Base-by-base conservation (phyloP, 2,888 invertebrate genomes). In the Erannis defoliaria region DNA sequence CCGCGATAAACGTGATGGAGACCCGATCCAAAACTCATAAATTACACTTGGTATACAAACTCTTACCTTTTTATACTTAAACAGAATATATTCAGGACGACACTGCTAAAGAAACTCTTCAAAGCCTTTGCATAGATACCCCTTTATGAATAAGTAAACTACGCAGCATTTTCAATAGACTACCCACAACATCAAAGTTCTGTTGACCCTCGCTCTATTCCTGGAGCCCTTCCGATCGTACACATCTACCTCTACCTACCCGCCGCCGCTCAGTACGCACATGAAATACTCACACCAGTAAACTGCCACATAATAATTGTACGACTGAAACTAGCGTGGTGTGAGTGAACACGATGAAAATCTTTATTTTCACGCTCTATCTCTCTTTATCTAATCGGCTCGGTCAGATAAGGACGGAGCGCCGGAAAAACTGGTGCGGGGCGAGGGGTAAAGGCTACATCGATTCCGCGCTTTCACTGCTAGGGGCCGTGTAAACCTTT, bases 311-410 rank as follows among this genome's bases (percentile, higher is more conserved):
- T 84, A 77, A 85, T 84, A 76, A 81, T 79, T 76, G 76, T 83
- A 82, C 80, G 76, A 76, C 85, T 85, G 82, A 85, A 87, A 86
- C 84, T 83, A 78, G 74, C 76, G 66, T 77, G 81, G 91, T 92
- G 92, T 91, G 90, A 84, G 93, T 92, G 90, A 90, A 92, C 92
- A 92, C 93, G 93, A 92, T 93, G 93, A 93, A 93, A 93, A 93
- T 93, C 93, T 93, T 93, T 93, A 93, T 93, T 93, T 93, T 93
- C 91, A 93, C 92, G 92, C 92, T 93, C 89, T 93, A 93, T 93
- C 93, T 93, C 88, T 93, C 93, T 90, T 93, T 93, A 93, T 93
- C 92, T 93, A 93, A 93, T 93, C 92, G 89, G 88, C 75, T 75
- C 83, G 84, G 91, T 87, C 90, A 87, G 92, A 93, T 93, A 93